Percentiles rank a stretch among this genome's conserved stretches.
phyloP scores from a whole-genome alignment of 2,113 vertebrate species.

The Triplophysa siluroides region DNA sequence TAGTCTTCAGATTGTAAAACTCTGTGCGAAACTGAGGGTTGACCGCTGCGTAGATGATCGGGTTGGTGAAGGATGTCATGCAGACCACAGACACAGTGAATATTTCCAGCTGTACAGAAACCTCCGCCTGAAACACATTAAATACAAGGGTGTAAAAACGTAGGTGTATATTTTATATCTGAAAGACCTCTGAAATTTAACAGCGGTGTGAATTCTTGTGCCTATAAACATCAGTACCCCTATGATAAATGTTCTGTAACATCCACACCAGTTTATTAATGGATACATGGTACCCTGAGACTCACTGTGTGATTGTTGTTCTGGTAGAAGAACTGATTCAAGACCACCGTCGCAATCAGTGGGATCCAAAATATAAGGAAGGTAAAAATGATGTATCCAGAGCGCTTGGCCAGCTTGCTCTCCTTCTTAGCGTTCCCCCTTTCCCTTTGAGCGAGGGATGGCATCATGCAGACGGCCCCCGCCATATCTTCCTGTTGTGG shows the following conservation, averaged over 20 bases:
- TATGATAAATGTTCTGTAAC: too few species aligned
- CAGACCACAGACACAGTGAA: slow-evolving; percentile 72
- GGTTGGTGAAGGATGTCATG: slow-evolving; percentile 74
- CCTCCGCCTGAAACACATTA: slow-evolving; percentile 57
- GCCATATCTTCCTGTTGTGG: slow-evolving; percentile 19
- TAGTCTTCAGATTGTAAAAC: slow-evolving; percentile 65
- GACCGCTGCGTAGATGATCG: slow-evolving; percentile 75
- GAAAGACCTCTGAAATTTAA: not conserved
- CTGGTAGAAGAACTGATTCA: slow-evolving; percentile 58
- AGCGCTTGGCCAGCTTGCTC: slow-evolving; percentile 75
- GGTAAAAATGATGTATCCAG: slow-evolving; percentile 74
- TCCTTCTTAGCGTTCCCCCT: slow-evolving; percentile 70
- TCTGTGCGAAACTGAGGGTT: slow-evolving; percentile 76
- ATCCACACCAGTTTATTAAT: not conserved
- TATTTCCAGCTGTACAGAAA: slow-evolving; percentile 63
- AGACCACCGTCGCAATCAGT: slow-evolving; percentile 64
- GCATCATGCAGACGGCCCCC: slow-evolving; percentile 77
- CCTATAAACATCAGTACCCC: too few species aligned
- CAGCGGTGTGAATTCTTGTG: not conserved
- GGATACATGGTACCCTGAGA: not conserved
- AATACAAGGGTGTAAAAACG: not conserved
- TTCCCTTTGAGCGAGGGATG: slow-evolving; percentile 64
- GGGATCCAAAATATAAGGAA: slow-evolving; percentile 75
- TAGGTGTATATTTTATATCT: not conserved
- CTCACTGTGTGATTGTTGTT: slow-evolving; percentile 61